Base-by-base conservation (phyloP, 2,113 vertebrate species). In the Plecotus auritus region DNA sequence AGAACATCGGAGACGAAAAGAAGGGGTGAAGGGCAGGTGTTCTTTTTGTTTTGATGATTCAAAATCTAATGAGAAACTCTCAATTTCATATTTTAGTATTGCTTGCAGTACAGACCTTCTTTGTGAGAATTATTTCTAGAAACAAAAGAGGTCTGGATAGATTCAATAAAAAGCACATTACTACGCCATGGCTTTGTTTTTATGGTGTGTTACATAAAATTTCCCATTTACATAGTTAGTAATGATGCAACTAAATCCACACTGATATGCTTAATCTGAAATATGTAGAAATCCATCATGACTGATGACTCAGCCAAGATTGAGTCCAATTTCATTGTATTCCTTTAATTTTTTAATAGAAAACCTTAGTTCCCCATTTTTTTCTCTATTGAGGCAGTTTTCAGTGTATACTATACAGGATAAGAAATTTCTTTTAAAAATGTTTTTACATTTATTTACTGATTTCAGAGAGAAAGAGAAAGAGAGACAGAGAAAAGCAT, bases 211-310 rank as follows among this genome's bases (percentile, higher is more conserved):
- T 80, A 37, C 40, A 88, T 90, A 83, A 94, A 85, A 93, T 82
- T 87, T 96, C 7, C 35, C n/a, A 92, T 82, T 86, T 96, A 85
- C 59, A 77, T 54, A 73, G 86, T 91, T 94, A 83, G 56, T 37
- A 77, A 37, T 51, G 70, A 86, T 61, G 22, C 37, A 95, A 28
- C 42, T 88, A 74, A 97, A 91, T 87, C 72, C 32, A 40, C 28
- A 40, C 70, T 77, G 59, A 89, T 67, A 67, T n/a, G 9, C 8
- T 86, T 49, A 37, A n/a, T 88, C 42, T 94, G 9, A 96, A 89
- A 64, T 72, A 40, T 5, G 7, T 78, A 84, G 42, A 93, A 80
- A 49, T 72, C 6, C 32, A 90, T 81, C 35, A 47, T 30, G 4
- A 51, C 14, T 69, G 45, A 9, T 59, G 26, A 51, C 18, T 51